A percentile compares a stretch with the other conserved stretches of the same genome.
These are phyloP conservation scores for Oncopodura yosiiana DNA, from an alignment of 1,140 invertebrate genomes.

Conservation along the genomic window DNA sequence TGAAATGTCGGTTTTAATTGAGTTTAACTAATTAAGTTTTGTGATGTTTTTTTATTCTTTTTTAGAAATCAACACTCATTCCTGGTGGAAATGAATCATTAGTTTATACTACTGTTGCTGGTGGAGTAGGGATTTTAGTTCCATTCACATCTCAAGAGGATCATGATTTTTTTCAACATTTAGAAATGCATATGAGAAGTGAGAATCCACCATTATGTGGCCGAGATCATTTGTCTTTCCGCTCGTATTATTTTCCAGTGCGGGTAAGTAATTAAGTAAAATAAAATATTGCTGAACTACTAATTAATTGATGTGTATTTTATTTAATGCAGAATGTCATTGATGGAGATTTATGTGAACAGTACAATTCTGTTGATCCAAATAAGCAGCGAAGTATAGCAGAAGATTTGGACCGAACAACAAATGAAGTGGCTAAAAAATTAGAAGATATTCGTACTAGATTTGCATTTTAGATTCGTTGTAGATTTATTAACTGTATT, in stretches of 20 bases:
- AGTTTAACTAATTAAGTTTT: background rate
- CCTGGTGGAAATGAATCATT: slow-evolving; percentile 93
- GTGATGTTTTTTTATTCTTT: background rate
- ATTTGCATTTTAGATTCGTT: slow-evolving; percentile 72
- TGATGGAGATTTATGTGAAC: slow-evolving; percentile 97
- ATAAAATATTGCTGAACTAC: background rate
- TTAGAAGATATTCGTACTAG: slow-evolving; percentile 86
- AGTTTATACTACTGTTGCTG: slow-evolving; percentile 91
- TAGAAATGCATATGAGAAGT: slow-evolving; percentile 99
- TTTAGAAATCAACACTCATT: slow-evolving; percentile 85
- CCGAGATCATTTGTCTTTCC: slow-evolving; percentile 90
- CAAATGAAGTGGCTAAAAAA: slow-evolving; percentile 93
- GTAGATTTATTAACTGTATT: slow-evolving; percentile 2
- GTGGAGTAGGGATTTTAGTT: slow-evolving; percentile 88
- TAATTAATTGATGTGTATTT: background rate
- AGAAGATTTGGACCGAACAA: slow-evolving; percentile 82
- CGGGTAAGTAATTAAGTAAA: slow-evolving; percentile 54
- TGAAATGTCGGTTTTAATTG: background rate
- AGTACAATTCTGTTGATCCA: slow-evolving; percentile 92
- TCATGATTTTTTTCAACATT: slow-evolving; percentile 97
- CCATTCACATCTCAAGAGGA: slow-evolving; percentile 98
- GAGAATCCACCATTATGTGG: slow-evolving; percentile 94
- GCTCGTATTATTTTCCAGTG: slow-evolving; percentile 96
- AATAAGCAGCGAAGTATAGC: slow-evolving; percentile 91
- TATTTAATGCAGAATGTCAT: slow-evolving; percentile 72